Base-by-base conservation (phyloP, 2,888 invertebrate genomes). In the Reticulitermes lucifugus region DNA sequence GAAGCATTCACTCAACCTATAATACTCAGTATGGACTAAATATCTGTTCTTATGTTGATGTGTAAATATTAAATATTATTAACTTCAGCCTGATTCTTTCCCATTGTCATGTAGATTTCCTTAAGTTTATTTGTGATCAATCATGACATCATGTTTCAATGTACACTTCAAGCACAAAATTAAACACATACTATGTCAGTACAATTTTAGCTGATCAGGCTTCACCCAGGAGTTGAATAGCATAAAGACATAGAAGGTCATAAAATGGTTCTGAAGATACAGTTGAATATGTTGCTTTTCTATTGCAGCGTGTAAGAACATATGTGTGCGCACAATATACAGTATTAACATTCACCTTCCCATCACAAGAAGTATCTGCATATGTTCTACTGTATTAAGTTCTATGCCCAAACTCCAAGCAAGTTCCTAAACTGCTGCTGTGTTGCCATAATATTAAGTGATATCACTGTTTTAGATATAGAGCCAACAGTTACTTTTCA, bases 341-440 rank as follows among this genome's bases (percentile, higher is more conserved):
- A 79, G 84, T 79, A 84, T 84, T 84, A 79, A 60, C 43, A 79
- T 43, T 46, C 7, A n/a, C n/a, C 2, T 22, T 46, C 77, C 0
- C 46, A 46, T 9, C 46, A 9, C 73, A 35, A 21, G 18, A 73
- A 35, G 25, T 70, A 25, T 73, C 41, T 41, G 73, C 10, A 41
- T n/a, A 77, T 4, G 0, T 35, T 35, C 35, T 35, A 35, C 35
- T 35, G 4, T 35, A 35, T 5, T 46, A 29, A 70, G 25, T 70
- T 51, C 82, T 82, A 25, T 46, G 65, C 51, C 77, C 60, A 77
- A 46, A 46, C 77, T 77, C 46, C 71, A 81, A 70, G 79, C 84
- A 84, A 84, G 84, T 84, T 84, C 84, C 84, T 84, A 84, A 70
- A 81, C 80, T 84, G 84, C 84, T 84, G 81, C 77, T 77, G 46